These are phyloP conservation scores for Corythaixoides concolor DNA, from an alignment of 2,113 vertebrate genomes.

Conservation along the genomic window DNA sequence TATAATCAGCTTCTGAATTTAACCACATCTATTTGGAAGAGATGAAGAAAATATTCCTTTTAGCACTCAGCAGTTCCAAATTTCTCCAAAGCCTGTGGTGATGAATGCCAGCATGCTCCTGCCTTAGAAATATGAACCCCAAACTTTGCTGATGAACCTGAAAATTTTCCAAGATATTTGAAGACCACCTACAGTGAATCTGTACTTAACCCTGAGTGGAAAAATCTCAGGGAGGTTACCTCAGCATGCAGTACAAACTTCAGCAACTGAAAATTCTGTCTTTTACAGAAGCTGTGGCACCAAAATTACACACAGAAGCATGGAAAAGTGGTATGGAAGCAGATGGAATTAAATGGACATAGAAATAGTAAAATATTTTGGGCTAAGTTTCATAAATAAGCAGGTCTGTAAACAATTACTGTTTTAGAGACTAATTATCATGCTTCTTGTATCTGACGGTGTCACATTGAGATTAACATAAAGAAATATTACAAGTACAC, in stretches of 20 bases:
- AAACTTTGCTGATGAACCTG: not conserved
- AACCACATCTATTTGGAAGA: not conserved
- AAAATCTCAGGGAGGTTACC: not conserved
- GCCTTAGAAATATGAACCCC: not conserved
- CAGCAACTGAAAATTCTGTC: not conserved
- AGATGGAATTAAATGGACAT: not conserved
- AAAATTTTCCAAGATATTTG: not conserved
- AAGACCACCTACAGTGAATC: not conserved
- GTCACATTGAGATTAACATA: not conserved
- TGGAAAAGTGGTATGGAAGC: not conserved
- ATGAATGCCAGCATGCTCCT: not conserved
- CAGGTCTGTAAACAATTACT: not conserved
- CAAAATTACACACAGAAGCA: not conserved
- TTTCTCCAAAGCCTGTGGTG: not conserved
- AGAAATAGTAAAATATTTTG: not conserved
- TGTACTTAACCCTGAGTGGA: not conserved
- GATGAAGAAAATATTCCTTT: not conserved
- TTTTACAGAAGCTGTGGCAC: not conserved
- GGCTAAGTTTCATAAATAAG: not conserved
- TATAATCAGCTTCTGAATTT: not conserved
- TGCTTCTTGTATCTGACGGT: rapidly evolving
- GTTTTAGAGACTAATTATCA: not conserved
- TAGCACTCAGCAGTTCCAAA: not conserved
- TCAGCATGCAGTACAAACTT: not conserved
- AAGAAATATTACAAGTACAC: not conserved